Evolutionary conservation across 2,113 vertebrate genomes (phyloP).

Genomic region (Falco punctatus): DNA sequence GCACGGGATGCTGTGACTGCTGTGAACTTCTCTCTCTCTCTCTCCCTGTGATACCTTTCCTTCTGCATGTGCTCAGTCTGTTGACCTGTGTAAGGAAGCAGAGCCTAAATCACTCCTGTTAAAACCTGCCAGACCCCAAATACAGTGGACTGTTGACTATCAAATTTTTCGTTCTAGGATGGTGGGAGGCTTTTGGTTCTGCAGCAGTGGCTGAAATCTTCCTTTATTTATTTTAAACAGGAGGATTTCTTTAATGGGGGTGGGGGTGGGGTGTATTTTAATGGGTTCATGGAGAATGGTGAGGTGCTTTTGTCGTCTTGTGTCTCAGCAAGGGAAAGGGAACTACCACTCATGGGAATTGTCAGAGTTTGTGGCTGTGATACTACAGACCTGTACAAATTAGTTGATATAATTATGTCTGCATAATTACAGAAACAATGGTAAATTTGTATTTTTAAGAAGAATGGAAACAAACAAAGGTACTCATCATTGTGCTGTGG

Average conservation of each 20-base stretch:
- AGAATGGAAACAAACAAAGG: neutral
- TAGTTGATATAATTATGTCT: neutral
- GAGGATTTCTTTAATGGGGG: neutral
- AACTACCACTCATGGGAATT: fast-evolving
- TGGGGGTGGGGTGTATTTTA: neutral
- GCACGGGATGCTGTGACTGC: neutral
- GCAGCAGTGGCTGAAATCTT: neutral
- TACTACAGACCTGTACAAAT: neutral
- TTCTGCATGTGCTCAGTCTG: neutral
- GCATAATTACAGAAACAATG: neutral
- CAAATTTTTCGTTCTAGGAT: neutral
- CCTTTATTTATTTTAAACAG: neutral
- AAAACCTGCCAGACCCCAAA: neutral
- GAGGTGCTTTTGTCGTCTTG: neutral
- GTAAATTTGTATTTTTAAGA: neutral
- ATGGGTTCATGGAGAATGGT: neutral
- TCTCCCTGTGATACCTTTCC: neutral
- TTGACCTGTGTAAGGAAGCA: neutral
- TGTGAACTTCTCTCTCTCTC: neutral
- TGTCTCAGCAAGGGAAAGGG: neutral
- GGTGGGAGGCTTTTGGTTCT: neutral
- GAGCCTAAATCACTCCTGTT: neutral
- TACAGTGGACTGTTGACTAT: neutral
- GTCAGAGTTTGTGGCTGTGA: neutral
- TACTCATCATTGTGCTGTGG: neutral